These are phyloP conservation scores for Trachythela sp. DNA, from an alignment of 64 coral and sea anemone species.

Conservation along the genomic window DNA sequence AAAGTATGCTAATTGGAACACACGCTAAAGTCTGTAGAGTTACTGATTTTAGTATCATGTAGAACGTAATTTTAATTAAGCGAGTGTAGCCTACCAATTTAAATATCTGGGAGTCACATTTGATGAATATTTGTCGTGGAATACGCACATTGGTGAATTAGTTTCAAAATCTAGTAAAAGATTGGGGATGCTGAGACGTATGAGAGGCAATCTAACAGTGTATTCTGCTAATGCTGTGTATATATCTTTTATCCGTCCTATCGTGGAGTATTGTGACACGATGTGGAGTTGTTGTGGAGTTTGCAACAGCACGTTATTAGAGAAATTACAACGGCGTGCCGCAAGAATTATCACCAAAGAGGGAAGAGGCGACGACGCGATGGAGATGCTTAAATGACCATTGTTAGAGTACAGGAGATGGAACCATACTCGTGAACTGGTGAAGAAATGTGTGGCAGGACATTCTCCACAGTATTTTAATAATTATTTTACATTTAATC, in stretches of 20 bases:
- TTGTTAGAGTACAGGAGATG: constrained; percentile 1
- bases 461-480: constrained; percentile 27
- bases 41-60: not conserved
- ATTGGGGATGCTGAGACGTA: constrained; percentile 22
- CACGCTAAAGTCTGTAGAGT: not conserved
- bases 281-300: constrained; percentile 39
- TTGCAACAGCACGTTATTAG: not conserved
- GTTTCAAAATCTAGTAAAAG: constrained; percentile 23
- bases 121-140: constrained; percentile 3
- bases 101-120: not conserved
- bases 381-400: constrained; percentile 11
- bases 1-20: constrained; percentile 12
- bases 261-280: constrained; percentile 44
- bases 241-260: constrained; percentile 36
- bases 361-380: not conserved
- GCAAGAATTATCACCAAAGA: constrained; percentile 14
- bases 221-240: constrained; percentile 38
- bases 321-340: not conserved
- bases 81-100: constrained; percentile 12
- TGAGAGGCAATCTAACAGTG: not conserved
- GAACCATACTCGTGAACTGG: constrained; percentile 25
- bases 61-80: not conserved
- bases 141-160: not conserved
- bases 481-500: constrained; percentile 11
- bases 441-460: constrained; percentile 21